These are phyloP conservation scores for Orchestia grillus DNA, from an alignment of 1,140 invertebrate genomes.

Conservation along the genomic window DNA sequence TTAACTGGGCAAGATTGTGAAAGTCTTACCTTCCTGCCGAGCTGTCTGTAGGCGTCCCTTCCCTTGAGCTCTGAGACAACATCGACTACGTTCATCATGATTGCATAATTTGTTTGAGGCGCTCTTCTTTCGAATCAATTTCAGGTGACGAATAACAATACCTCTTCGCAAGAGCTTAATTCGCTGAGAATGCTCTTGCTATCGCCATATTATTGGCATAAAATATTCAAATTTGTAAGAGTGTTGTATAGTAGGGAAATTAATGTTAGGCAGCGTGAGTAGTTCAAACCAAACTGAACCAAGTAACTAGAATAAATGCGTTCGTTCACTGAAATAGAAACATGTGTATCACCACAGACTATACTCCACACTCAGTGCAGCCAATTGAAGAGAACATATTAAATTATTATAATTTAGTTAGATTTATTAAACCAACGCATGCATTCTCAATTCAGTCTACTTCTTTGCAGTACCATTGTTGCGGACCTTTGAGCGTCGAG, in stretches of 20 bases:
- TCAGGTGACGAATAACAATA: neutral
- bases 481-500: too few species aligned
- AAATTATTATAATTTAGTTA: neutral
- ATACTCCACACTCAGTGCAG: neutral
- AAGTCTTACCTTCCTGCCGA: constrained; percentile 9
- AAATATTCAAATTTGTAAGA: neutral
- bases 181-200: neutral
- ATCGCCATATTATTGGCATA: neutral
- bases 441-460: neutral
- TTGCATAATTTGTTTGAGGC: neutral
- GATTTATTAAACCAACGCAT: neutral
- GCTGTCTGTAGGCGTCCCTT: constrained; percentile 13
- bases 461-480: neutral
- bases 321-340: neutral
- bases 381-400: neutral
- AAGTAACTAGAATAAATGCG: neutral
- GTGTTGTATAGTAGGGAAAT: neutral
- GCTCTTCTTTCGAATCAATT: neutral
- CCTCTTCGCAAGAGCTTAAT: neutral
- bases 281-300: neutral
- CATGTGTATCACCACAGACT: neutral
- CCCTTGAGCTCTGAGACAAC: constrained; percentile 33
- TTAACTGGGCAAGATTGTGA: neutral
- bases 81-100: constrained; percentile 18
- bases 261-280: neutral